A percentile compares a stretch with the other conserved stretches of the same genome.
Conservation (phyloP, 2,113 vertebrate species). For the Passer montanus region DNA sequence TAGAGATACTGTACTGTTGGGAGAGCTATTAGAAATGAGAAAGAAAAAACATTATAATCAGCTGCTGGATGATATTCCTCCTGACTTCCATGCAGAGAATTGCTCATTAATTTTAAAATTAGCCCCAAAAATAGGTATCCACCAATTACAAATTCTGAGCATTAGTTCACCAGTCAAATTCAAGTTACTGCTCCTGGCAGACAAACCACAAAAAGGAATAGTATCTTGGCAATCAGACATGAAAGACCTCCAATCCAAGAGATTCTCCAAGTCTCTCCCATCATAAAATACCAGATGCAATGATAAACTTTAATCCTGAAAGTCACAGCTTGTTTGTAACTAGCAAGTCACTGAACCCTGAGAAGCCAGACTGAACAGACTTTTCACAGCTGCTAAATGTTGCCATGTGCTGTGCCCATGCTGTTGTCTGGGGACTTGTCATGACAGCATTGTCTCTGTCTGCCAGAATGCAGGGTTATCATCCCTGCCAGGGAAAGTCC, state of each 20-base stretch:
- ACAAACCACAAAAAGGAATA: background rate
- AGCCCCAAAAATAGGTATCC: background rate
- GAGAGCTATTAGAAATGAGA: background rate
- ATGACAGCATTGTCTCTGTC: background rate
- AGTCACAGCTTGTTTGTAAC: background rate
- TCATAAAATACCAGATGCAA: background rate
- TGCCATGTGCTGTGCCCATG: background rate
- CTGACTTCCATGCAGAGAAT: background rate
- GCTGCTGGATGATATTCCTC: background rate
- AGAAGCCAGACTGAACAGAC: background rate
- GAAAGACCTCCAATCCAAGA: background rate
- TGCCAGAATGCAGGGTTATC: background rate
- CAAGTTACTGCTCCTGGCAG: background rate
- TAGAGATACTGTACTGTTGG: background rate
- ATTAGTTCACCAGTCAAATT: background rate
- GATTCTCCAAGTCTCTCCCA: background rate
- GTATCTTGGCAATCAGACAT: background rate
- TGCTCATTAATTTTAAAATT: conserved; percentile 11
- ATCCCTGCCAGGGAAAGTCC: background rate
- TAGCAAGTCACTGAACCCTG: background rate
- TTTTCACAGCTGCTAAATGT: background rate
- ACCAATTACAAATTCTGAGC: background rate
- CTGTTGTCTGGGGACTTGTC: background rate
- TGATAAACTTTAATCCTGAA: background rate
- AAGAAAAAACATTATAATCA: background rate